Evolutionary conservation across 1,140 invertebrate species (phyloP).

Genomic region (Ptiloglossa arizonensis): DNA sequence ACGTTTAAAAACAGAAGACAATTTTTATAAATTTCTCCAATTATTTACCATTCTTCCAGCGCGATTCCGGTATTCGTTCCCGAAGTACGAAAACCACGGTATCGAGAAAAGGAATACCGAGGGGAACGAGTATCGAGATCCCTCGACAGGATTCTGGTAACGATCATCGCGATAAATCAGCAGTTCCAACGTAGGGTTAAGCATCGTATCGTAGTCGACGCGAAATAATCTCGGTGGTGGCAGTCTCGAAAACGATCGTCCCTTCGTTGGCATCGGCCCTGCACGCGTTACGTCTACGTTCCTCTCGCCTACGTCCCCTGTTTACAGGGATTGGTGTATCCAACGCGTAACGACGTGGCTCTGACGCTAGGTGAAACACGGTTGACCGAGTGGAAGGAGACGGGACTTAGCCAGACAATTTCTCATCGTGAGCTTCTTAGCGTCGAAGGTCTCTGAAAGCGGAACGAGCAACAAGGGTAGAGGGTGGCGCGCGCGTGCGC

Average conservation of each 20-base stretch:
- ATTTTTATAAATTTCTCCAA: no score
- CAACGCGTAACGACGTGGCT: neutral
- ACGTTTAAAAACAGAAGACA: no score
- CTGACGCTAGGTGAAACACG: constrained; percentile 9
- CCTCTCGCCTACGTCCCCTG: no score
- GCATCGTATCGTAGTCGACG: neutral
- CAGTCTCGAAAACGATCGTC: neutral
- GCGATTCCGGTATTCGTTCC: no score
- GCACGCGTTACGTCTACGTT: neutral
- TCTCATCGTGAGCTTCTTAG: constrained; percentile 58
- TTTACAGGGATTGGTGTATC: neutral
- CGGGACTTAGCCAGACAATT: constrained; percentile 54
- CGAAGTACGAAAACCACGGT: no score
- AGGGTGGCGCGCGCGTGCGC: no score
- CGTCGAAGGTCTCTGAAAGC: constrained; percentile 30
- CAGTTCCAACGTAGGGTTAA: neutral
- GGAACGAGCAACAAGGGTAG: neutral
- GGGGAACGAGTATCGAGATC: no score
- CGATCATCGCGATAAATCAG: neutral
- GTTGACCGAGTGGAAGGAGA: constrained; percentile 41
- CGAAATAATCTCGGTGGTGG: neutral
- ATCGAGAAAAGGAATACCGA: no score
- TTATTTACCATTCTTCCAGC: no score
- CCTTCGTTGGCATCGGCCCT: neutral
- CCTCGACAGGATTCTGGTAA: no score